These are phyloP conservation scores for Propithecus deckenii DNA, from an alignment of 2,797 vertebrate genomes.

Conservation along the genomic window DNA sequence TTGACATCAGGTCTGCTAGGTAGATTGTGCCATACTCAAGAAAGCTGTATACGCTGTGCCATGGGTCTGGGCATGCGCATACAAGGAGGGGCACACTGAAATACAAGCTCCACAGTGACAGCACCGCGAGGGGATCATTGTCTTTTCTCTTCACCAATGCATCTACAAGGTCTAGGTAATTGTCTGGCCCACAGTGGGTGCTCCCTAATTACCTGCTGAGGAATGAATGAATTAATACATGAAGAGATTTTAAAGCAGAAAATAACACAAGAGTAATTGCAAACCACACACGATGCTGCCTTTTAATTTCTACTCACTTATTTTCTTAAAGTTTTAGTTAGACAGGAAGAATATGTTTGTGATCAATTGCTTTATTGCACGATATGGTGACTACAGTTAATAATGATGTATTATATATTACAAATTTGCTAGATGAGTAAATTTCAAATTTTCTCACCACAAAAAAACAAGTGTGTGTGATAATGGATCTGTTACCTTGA, in stretches of 20 bases:
- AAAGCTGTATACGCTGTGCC: neutral
- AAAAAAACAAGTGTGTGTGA: neutral
- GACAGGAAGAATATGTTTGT: neutral
- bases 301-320: neutral
- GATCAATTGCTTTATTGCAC: neutral
- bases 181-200: neutral
- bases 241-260: neutral
- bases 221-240: neutral
- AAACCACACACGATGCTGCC: neutral
- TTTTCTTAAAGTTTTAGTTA: neutral
- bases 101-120: neutral
- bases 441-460: neutral
- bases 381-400: neutral
- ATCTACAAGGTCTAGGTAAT: neutral
- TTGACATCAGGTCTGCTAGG: neutral
- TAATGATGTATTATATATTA: neutral
- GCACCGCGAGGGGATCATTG: neutral
- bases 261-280: neutral
- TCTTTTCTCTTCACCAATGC: neutral
- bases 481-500: neutral
- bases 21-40: neutral
- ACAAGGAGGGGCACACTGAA: accelerated
- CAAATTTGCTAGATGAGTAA: neutral
- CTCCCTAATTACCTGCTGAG: neutral
- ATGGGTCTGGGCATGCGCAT: neutral